A percentile compares a stretch with the other conserved stretches of the same genome.
These are phyloP conservation scores for Heliconius erato DNA, from an alignment of 2,888 invertebrate species.

Conservation along the genomic window DNA sequence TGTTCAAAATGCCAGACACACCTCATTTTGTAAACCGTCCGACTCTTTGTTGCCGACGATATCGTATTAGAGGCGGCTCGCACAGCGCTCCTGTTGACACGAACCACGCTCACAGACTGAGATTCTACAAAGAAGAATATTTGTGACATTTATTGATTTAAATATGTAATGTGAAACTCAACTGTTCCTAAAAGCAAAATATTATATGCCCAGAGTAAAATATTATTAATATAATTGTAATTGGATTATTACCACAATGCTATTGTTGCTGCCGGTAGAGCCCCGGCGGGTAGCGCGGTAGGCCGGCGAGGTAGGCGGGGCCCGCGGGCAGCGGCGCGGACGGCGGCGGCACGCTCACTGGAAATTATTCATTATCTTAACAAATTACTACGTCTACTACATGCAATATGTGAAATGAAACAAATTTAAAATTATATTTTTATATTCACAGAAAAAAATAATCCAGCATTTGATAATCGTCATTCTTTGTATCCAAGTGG, in stretches of 20 bases:
- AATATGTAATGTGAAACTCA: too few species aligned
- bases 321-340: constrained; percentile 1
- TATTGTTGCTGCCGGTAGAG: constrained; percentile 37
- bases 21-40: neutral
- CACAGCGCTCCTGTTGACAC: neutral
- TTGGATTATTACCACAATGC: constrained; percentile 1
- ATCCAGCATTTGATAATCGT: too few species aligned
- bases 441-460: too few species aligned
- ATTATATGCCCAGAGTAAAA: too few species aligned
- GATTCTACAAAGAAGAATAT: neutral
- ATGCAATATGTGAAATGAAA: too few species aligned
- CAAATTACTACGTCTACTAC: too few species aligned
- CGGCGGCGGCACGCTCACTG: neutral
- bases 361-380: too few species aligned
- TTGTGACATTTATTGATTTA: neutral
- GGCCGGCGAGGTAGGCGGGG: constrained; percentile 22
- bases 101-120: neutral
- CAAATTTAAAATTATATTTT: too few species aligned
- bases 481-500: too few species aligned
- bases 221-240: too few species aligned
- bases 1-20: neutral
- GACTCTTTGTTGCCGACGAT: neutral
- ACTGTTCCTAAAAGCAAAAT: too few species aligned
- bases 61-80: neutral
- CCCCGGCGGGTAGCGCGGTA: constrained; percentile 26